Evolutionary conservation across 1,140 invertebrate species (phyloP), one percentile per base, ranked within the genome.

Genomic region (Halyomorpha halys): DNA sequence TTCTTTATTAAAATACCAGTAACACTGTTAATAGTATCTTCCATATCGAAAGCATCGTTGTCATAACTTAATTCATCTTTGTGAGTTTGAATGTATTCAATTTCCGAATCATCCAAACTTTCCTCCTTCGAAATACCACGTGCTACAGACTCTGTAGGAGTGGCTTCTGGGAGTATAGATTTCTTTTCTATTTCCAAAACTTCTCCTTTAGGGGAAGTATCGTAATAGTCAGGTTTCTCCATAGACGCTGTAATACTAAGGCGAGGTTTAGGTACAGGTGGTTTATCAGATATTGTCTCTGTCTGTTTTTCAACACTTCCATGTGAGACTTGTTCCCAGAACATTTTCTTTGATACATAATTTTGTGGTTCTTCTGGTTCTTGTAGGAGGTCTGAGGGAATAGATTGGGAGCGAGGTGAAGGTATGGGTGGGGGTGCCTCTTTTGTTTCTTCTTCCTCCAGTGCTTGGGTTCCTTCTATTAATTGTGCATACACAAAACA

Each of bases 1-100:
- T 76, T 27, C 76, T 67, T 34, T 21, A 51, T 39, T 16, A 5
- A 23, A 6, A 23, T 11, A 4, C 18, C 19, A 25, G 11, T 16
- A 23, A 16, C 6, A 56, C 53, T 25, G 19, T 60, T 54, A 56
- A 47, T 53, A 13, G 45, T 19, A 13, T 47, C 66, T n/a, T 74
- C 76, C 19, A 75, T 78, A 71, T 79, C 77, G 71, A 79, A 79
- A 11, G 72, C 76, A 63, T 74, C 75, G 68, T 80, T 80, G 64
- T 79, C 77, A 74, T 76, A 80, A 49, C 75, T 73, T 61, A 74
- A 59, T 21, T 67, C 69, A 62, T 70, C 53, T 56, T 56, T 21
- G 21, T 56, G 53, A 25, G 19, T 68, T 49, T 70, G 66, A 44
- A 73, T 64, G 61, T 71, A 73, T 59, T 72, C 72, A 13, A 66